Base-by-base conservation (phyloP, 2,888 invertebrate genomes). In the Drosophila aldrichi region DNA sequence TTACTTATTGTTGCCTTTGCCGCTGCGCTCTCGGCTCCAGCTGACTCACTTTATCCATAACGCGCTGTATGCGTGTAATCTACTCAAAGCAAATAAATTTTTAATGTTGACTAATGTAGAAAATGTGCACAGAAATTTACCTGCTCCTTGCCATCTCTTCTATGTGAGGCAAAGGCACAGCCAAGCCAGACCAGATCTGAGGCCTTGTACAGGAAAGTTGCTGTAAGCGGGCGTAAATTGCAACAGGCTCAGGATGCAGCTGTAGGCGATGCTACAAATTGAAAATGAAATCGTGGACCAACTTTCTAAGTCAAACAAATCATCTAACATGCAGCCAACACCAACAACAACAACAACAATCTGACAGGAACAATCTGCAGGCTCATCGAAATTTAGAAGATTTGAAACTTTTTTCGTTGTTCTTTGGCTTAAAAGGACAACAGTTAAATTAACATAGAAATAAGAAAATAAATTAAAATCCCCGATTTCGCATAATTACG, bases 81-180 rank as follows among this genome's bases (percentile, higher is more conserved):
- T 85, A 86, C 88, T 83, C 86, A 88, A 78, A 79, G 78, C 78
- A 83, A 83, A 88, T 86, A 88, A 72, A 86, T 86, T 82, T 82
- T 83, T 86, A 86, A 86, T 88, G 87, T 78, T 83, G 83, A 85
- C 86, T 86, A 85, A 86, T 86, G 88, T 77, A 83, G 72, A 67
- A 83, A 86, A 76, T 83, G 78, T 80, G 76, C 73, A 54, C 70
- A 67, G 71, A 76, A 73, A 83, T 81, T 74, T 83, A 86, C 86
- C 88, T 88, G 77, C 48, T 43, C 48, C 52, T 36, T 49, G 68
- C 68, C 41, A 66, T 52, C 57, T 16, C 51, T 36, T 16, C n/a
- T n/a, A n/a, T 20, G 59, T 41, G 52, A 59, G 59, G 38, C 54
- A 55, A 34, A 22, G 56, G 43, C 64, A 49, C 14, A 38, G 56